Conservation (phyloP, 1,140 invertebrate species). For the Aphis craccivora region DNA sequence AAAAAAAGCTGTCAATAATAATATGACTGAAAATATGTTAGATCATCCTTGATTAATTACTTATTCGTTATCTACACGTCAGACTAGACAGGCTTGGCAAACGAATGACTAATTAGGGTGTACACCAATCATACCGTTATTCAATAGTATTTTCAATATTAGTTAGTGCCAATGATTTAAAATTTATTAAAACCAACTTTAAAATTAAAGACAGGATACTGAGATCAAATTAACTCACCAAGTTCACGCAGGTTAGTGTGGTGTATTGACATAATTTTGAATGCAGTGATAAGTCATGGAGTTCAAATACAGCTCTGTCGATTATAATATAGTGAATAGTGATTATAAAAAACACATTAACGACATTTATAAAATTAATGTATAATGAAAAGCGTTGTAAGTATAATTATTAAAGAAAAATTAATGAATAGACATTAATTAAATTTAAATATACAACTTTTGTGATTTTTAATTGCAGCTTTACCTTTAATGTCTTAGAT, state of each 20-base stretch:
- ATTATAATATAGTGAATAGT: neutral
- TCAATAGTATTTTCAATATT: neutral
- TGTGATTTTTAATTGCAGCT: too few relatives aligned
- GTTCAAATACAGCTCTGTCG: neutral
- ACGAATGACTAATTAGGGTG: constrained; percentile 24
- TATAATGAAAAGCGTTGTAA: neutral
- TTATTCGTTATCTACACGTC: neutral
- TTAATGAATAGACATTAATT: neutral
- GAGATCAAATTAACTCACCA: neutral
- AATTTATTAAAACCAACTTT: neutral
- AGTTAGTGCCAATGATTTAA: neutral
- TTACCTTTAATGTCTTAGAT: too few relatives aligned
- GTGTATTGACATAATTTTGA: neutral
- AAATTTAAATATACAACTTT: too few relatives aligned
- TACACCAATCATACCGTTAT: neutral
- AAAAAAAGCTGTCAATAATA: constrained; percentile 22
- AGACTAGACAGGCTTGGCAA: neutral
- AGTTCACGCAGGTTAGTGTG: neutral
- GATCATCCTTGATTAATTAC: constrained; percentile 17
- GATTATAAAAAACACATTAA: neutral
- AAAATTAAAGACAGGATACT: neutral
- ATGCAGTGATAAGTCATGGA: neutral
- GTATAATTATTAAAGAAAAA: neutral
- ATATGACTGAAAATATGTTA: neutral
- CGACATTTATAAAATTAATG: neutral